Evolutionary conservation across 2,797 vertebrate species (phyloP).

Genomic region (Amphiprion clarkii): DNA sequence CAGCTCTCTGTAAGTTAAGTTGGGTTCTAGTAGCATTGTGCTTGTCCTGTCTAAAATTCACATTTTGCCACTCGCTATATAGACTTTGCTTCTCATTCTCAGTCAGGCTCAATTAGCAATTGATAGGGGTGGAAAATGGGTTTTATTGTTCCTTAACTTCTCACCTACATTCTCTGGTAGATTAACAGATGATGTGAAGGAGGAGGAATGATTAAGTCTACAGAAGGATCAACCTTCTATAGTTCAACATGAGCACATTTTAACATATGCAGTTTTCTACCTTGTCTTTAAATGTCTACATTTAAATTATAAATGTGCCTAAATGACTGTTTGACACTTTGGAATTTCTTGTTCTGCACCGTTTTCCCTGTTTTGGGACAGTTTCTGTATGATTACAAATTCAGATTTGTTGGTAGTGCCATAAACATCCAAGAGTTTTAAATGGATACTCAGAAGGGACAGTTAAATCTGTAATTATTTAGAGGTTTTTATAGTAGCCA

Average conservation of each 20-base stretch:
- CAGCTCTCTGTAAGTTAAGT: background rate
- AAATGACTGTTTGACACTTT: slow-evolving; percentile 28
- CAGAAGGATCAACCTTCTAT: background rate
- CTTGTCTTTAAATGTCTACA: slow-evolving; percentile 25
- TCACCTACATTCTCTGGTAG: background rate
- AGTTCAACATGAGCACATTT: background rate
- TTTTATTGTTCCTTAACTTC: background rate
- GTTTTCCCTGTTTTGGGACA: slow-evolving; percentile 10
- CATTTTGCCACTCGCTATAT: background rate
- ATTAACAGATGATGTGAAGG: background rate
- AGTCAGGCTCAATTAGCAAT: background rate
- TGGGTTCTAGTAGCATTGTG: slow-evolving; percentile 12
- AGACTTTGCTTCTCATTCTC: background rate
- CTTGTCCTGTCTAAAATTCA: background rate
- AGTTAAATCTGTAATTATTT: slow-evolving; percentile 6
- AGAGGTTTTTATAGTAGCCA: slow-evolving; percentile 22
- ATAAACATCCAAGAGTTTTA: slow-evolving; percentile 8
- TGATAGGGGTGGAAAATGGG: background rate
- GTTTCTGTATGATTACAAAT: slow-evolving; percentile 13
- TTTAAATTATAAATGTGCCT: slow-evolving; percentile 43
- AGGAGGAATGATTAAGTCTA: background rate
- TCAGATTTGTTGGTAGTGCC: background rate
- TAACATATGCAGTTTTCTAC: slow-evolving; percentile 10
- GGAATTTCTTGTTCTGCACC: slow-evolving; percentile 38
- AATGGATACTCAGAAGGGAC: slow-evolving; percentile 13